phyloP scores from a whole-genome alignment of 2,888 invertebrate genomes.

The Allacma fusca region DNA sequence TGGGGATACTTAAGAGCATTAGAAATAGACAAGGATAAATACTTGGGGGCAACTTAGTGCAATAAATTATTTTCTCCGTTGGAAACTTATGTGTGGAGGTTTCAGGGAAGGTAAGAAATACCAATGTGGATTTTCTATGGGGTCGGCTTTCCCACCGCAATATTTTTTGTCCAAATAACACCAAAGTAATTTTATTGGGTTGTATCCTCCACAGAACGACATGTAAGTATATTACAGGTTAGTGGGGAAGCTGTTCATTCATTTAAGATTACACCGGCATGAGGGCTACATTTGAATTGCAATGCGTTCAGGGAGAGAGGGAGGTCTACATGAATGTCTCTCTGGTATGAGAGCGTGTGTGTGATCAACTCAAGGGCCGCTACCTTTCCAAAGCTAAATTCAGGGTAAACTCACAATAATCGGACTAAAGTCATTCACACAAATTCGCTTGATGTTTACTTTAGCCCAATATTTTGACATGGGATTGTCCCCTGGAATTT shows the following conservation, averaged over 20 bases:
- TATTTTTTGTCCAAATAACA: slow-evolving; percentile 6
- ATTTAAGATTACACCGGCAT: too few relatives aligned
- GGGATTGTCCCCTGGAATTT: slow-evolving; percentile 45
- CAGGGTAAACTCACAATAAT: slow-evolving; percentile 43
- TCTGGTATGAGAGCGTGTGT: background rate
- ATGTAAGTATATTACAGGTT: background rate
- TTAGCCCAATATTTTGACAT: slow-evolving; percentile 47
- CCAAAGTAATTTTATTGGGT: slow-evolving; percentile 17
- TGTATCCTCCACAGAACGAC: background rate
- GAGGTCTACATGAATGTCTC: background rate
- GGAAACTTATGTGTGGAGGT: slow-evolving; percentile 6
- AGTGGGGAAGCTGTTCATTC: background rate
- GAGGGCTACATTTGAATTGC: too few relatives aligned
- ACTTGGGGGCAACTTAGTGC: background rate
- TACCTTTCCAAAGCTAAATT: slow-evolving; percentile 26
- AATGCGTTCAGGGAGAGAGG: too few relatives aligned
- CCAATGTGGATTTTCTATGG: too few relatives aligned
- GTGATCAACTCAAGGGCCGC: slow-evolving; percentile 7
- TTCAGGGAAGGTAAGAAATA: too few relatives aligned
- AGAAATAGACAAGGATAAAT: slow-evolving; percentile 12
- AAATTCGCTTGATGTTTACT: slow-evolving; percentile 47
- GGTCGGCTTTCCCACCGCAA: slow-evolving; percentile 7
- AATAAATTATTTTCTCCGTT: background rate
- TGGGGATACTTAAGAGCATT: background rate
- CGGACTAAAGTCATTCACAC: slow-evolving; percentile 48